phyloP scores from a whole-genome alignment of 2,797 vertebrate species.

The Geotrypetes seraphini region DNA sequence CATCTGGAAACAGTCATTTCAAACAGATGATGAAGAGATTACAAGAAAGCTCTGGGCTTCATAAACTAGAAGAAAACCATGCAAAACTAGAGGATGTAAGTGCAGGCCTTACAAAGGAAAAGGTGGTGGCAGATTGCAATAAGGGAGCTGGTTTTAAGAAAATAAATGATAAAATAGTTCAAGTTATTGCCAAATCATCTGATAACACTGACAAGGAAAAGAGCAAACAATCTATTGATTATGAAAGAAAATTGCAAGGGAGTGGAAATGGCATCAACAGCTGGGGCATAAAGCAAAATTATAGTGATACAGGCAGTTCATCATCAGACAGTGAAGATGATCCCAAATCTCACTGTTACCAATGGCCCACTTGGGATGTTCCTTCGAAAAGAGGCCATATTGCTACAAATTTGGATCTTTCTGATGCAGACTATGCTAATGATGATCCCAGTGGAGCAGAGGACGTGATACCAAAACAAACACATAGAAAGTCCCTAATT shows the following conservation, averaged over 20 bases:
- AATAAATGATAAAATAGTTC: conserved; percentile 42
- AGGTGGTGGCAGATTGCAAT: neutral
- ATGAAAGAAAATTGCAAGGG: neutral
- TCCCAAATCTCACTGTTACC: conserved; percentile 12
- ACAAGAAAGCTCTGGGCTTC: neutral
- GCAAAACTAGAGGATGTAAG: neutral
- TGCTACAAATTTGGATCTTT: conserved; percentile 21
- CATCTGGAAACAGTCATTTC: no score
- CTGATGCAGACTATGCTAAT: conserved; percentile 41
- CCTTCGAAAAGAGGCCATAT: neutral
- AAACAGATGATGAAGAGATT: no score
- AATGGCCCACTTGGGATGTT: conserved; percentile 5
- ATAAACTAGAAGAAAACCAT: neutral
- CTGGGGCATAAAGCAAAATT: neutral
- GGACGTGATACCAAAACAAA: conserved; percentile 10
- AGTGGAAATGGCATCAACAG: neutral
- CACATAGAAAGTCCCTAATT: neutral
- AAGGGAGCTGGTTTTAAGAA: conserved; percentile 45
- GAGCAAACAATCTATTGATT: neutral
- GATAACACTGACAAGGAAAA: neutral
- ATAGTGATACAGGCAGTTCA: conserved; percentile 13
- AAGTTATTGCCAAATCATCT: conserved; percentile 12
- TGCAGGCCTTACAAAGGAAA: neutral
- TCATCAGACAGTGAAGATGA: conserved; percentile 10
- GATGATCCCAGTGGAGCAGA: conserved; percentile 38